A percentile compares a stretch with the other conserved stretches of the same genome.
phyloP scores from a whole-genome alignment of 2,888 invertebrate genomes.

The Nomada fucata region DNA sequence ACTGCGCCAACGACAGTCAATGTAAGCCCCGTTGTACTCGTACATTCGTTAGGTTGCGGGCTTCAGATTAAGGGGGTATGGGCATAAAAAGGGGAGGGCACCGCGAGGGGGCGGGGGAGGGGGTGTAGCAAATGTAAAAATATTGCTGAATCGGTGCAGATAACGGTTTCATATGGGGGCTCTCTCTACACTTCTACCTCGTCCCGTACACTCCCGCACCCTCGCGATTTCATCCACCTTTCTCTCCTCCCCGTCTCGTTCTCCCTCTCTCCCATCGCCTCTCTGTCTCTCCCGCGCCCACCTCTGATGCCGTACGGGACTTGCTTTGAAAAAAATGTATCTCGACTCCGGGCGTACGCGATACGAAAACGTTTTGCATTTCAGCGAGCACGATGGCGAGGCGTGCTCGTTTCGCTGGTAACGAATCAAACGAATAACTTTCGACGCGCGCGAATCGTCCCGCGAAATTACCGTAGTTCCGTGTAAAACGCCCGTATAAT shows the following conservation, averaged over 20 bases:
- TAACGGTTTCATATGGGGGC: slow-evolving; percentile 80
- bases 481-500: slow-evolving; percentile 62
- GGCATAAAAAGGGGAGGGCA: slow-evolving; percentile 59
- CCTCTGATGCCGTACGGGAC: slow-evolving; percentile 73
- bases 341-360: slow-evolving; percentile 75
- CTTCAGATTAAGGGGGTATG: slow-evolving; percentile 78
- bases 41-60: slow-evolving; percentile 80
- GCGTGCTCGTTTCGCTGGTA: slow-evolving; percentile 67
- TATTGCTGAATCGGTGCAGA: slow-evolving; percentile 82
- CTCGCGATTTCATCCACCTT: not conserved
- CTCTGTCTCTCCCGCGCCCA: slow-evolving; percentile 26
- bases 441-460: slow-evolving; percentile 71
- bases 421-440: slow-evolving; percentile 74
- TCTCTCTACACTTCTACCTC: slow-evolving; percentile 52
- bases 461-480: slow-evolving; percentile 67
- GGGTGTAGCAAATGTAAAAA: slow-evolving; percentile 80
- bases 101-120: slow-evolving; percentile 28
- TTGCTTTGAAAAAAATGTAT: slow-evolving; percentile 80
- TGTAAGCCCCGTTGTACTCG: slow-evolving; percentile 74
- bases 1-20: slow-evolving; percentile 61
- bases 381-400: slow-evolving; percentile 73
- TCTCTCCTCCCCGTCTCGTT: slow-evolving; percentile 7
- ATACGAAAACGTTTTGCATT: slow-evolving; percentile 79
- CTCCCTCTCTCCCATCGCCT: slow-evolving; percentile 6
- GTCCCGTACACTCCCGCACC: not conserved